Percentiles rank a stretch among this genome's conserved stretches.
Evolutionary conservation across 2,797 vertebrate species (phyloP).

Genomic region (Schizothorax lantsangensis): DNA sequence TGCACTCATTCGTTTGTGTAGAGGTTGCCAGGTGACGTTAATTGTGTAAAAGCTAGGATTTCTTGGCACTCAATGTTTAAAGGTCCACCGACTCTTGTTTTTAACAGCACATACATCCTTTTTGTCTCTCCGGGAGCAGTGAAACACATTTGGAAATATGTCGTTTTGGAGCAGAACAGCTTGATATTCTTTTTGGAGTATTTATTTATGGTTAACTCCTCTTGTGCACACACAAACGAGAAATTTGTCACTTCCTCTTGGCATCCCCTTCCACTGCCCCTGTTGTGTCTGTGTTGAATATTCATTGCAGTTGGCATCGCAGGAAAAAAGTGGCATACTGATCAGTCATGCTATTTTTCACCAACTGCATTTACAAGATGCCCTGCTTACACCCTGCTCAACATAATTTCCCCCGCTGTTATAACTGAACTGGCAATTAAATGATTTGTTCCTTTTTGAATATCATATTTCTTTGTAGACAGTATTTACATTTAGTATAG

Average conservation of each 20-base stretch:
- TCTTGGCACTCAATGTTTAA: slow-evolving; percentile 14
- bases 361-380: slow-evolving; percentile 28
- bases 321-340: slow-evolving; percentile 38
- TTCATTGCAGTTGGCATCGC: slow-evolving; percentile 44
- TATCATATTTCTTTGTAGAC: slow-evolving; percentile 16
- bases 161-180: slow-evolving; percentile 39
- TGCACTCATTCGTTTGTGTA: slow-evolving; percentile 41
- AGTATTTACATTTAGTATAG: slow-evolving; percentile 1
- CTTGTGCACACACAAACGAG: slow-evolving; percentile 37
- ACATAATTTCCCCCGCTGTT: slow-evolving; percentile 41
- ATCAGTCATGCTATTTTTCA: slow-evolving; percentile 44
- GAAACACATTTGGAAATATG: background rate
- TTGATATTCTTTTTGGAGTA: slow-evolving; percentile 31
- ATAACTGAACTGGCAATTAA: slow-evolving; percentile 34
- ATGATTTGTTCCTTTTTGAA: slow-evolving; percentile 23
- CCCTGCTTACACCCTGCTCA: slow-evolving; percentile 30
- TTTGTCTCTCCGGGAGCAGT: background rate
- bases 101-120: background rate
- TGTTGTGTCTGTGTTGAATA: slow-evolving; percentile 44
- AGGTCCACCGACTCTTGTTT: slow-evolving; percentile 3
- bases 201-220: slow-evolving; percentile 53
- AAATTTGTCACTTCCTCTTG: slow-evolving; percentile 50
- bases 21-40: slow-evolving; percentile 41
- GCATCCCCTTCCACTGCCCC: slow-evolving; percentile 42
- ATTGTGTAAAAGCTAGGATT: slow-evolving; percentile 41